A percentile compares a stretch with the other conserved stretches of the same genome.
Evolutionary conservation across 2,888 invertebrate genomes (phyloP).

Genomic region (Drosophila ezoana): DNA sequence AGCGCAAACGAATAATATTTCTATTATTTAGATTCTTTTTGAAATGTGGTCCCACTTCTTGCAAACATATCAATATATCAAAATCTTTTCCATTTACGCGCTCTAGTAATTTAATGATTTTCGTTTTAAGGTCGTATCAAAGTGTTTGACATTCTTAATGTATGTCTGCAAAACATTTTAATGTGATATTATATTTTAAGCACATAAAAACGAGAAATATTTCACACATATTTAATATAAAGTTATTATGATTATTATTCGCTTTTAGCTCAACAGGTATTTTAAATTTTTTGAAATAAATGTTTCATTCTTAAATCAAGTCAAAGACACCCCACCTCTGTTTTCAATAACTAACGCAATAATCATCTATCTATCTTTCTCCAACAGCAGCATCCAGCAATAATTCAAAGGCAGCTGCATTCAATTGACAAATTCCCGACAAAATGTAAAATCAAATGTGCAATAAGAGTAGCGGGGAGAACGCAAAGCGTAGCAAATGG

Average conservation of each 20-base stretch:
- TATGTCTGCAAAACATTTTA: slow-evolving; percentile 54
- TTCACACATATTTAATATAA: slow-evolving; percentile 30
- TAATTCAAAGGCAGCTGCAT: slow-evolving; percentile 33
- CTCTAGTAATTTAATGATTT: slow-evolving; percentile 26
- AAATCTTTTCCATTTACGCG: slow-evolving; percentile 38
- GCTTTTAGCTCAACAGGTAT: slow-evolving; percentile 35
- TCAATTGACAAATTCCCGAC: slow-evolving; percentile 27
- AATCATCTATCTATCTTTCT: slow-evolving; percentile 28
- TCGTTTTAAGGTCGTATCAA: slow-evolving; percentile 49
- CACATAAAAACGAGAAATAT: slow-evolving; percentile 49
- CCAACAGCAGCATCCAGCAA: slow-evolving; percentile 48
- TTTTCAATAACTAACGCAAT: not conserved
- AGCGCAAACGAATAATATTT: slow-evolving; percentile 39
- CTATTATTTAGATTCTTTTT: slow-evolving; percentile 19
- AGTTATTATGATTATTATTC: slow-evolving; percentile 37
- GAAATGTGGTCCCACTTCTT: slow-evolving; percentile 13
- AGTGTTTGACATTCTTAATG: slow-evolving; percentile 30
- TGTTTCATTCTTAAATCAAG: slow-evolving; percentile 36
- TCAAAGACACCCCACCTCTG: not conserved
- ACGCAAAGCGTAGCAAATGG: slow-evolving; percentile 60
- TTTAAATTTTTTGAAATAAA: slow-evolving; percentile 51
- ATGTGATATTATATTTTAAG: slow-evolving; percentile 80
- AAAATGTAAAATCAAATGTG: slow-evolving; percentile 66
- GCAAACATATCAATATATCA: not conserved
- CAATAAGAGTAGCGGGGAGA: slow-evolving; percentile 42